These are phyloP conservation scores for Planiliza haematocheilus DNA, from an alignment of 2,113 vertebrate species.

Conservation along the genomic window DNA sequence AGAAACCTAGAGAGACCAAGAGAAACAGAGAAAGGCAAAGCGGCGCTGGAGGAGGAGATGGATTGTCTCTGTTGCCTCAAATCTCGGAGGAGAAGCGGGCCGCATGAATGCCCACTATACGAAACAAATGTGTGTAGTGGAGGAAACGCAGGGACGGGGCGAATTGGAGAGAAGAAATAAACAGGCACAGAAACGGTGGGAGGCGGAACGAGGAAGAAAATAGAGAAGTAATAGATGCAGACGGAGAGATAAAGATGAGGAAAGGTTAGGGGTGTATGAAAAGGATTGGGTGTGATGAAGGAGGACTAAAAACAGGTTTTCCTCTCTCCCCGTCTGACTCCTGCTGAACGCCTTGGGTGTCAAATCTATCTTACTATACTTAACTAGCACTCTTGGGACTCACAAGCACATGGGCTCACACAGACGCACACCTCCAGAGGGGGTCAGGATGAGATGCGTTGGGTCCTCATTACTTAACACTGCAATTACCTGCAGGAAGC, in stretches of 20 bases:
- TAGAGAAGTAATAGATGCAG: conserved; percentile 44
- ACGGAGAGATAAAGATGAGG: conserved; percentile 31
- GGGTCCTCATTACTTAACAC: conserved; percentile 51
- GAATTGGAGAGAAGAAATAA: conserved; percentile 25
- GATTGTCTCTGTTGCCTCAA: conserved; percentile 31
- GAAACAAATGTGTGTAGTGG: conserved; percentile 34
- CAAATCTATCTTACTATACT: conserved; percentile 77
- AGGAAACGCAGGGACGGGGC: conserved; percentile 10
- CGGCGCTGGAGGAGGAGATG: conserved; percentile 6
- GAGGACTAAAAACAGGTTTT: conserved; percentile 45
- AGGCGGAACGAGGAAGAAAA: conserved; percentile 23
- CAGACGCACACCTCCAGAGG: conserved; percentile 30
- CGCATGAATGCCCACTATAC: background rate
- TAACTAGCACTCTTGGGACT: conserved; percentile 64
- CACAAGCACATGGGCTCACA: conserved; percentile 12
- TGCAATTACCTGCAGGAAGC: conserved; percentile 50
- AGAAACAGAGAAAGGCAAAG: conserved; percentile 17
- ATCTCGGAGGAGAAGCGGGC: conserved; percentile 9
- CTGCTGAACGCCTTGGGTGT: conserved; percentile 60
- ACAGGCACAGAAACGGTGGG: conserved; percentile 7
- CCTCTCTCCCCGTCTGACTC: conserved; percentile 45
- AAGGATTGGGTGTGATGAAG: conserved; percentile 11
- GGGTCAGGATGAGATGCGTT: conserved; percentile 21
- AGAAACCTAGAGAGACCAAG: conserved; percentile 15
- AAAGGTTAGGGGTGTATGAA: conserved; percentile 25